Evolutionary conservation across 2,888 invertebrate genomes (phyloP), one percentile per base, ranked within the genome.

Genomic region (Fragum sueziense): DNA sequence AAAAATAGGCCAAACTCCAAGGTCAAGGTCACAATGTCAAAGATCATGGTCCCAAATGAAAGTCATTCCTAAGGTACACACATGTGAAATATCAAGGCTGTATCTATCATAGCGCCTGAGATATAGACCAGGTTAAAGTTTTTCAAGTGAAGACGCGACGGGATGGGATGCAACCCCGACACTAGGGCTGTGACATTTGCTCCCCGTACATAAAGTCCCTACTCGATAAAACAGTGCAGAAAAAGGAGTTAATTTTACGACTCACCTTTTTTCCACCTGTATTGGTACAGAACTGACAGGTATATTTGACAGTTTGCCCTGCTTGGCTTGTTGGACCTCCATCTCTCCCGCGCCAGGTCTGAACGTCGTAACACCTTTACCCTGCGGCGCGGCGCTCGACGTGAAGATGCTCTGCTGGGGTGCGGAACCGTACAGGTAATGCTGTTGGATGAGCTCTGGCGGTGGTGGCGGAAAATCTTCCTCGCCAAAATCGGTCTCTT

Each of bases 391-490:
- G 14, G 87, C 87, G 51, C 86, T 73, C 37, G 79, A 84, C 71
- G 85, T 81, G 72, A 86, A 87, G 22, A 88, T 82, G 7, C 88
- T 89, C 74, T 88, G 88, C 70, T 89, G 89, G 1, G 90, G 91
- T n/a, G 90, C 86, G 7, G 87, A 88, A 41, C 90, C 91, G 65
- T 91, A 90, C 78, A 90, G 81, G 75, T 89, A 90, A 80, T 91
- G 90, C 78, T 90, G 91, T 76, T 90, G 90, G 6, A 90, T 80
- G 7, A 90, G 78, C 70, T 90, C 90, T 17, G 90, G 90, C 20
- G 91, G 91, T 27, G 91, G 91, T 17, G 90, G 90, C 11, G 90
- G 90, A 0, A 88, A 84, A 67, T 85, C 80, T 22, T 84, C 79
- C 11, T 78, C 25, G 65, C 89, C 88, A 25, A 80, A 79, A 57